Conservation (phyloP, 30 jellyfish, hydroid and myxozoan genomes). For the Sanderia malayensis region DNA sequence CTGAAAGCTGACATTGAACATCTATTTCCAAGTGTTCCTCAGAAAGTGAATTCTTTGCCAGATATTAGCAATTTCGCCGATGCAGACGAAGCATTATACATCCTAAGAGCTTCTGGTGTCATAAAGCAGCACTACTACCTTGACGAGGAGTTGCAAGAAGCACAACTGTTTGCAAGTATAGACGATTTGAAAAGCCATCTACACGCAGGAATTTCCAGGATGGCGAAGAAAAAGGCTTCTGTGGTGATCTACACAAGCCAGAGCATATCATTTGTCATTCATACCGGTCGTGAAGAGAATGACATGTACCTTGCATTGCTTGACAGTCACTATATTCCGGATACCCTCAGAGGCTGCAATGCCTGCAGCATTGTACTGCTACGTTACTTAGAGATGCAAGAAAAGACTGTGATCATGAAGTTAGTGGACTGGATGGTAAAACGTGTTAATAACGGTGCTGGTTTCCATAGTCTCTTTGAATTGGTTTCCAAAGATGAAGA, state of each 20-base stretch:
- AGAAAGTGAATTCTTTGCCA: not conserved
- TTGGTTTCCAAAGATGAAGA: not conserved
- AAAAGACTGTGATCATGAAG: not conserved
- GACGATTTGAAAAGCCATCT: not conserved
- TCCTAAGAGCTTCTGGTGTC: not conserved
- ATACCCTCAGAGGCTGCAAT: not conserved
- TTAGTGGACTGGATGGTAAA: not conserved
- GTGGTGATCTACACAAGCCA: not conserved
- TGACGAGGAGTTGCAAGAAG: not conserved
- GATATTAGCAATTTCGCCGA: not conserved
- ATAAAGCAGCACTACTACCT: not conserved
- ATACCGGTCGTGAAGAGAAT: not conserved
- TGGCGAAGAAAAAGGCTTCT: not conserved
- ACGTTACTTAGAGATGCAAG: not conserved
- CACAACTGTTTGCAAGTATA: not conserved
- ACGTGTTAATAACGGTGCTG: not conserved
- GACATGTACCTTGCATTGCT: not conserved
- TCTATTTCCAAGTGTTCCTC: not conserved
- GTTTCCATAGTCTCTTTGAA: not conserved
- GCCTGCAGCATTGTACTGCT: not conserved
- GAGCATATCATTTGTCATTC: not conserved
- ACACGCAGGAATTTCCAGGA: not conserved
- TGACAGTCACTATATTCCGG: not conserved
- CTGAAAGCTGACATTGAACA: not conserved
- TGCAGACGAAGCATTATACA: not conserved